Conservation (phyloP, 2,888 invertebrate species). For the Melanargia galathea region DNA sequence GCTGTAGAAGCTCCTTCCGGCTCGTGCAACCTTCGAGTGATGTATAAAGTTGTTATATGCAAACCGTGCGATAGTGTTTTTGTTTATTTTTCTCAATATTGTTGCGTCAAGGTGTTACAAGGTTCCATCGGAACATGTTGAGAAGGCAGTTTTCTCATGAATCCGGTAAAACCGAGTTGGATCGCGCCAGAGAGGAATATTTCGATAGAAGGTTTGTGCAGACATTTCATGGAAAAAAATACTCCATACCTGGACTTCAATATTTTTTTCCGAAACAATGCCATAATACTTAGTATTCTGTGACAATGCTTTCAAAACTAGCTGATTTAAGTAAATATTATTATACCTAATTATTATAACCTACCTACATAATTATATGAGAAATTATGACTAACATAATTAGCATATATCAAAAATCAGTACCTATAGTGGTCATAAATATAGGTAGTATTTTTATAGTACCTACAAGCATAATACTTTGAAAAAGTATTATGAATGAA, state of each 20-base stretch:
- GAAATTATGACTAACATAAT: too few relatives aligned
- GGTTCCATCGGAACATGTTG: conserved; percentile 50
- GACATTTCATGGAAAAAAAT: not conserved
- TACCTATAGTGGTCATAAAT: too few relatives aligned
- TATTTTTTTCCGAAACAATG: too few relatives aligned
- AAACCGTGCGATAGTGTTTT: conserved; percentile 21
- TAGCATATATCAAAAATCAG: too few relatives aligned
- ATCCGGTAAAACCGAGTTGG: conserved; percentile 69
- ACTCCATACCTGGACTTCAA: not conserved
- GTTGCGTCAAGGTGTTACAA: conserved; percentile 12
- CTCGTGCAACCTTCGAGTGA: conserved; percentile 38
- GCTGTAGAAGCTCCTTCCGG: conserved; percentile 39
- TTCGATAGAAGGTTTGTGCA: conserved; percentile 65
- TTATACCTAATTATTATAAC: too few relatives aligned
- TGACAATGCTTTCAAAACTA: too few relatives aligned
- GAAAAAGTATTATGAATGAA: too few relatives aligned
- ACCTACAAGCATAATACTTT: too few relatives aligned
- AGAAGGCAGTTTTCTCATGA: conserved; percentile 75
- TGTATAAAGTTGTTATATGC: conserved; percentile 22
- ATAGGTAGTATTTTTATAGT: too few relatives aligned
- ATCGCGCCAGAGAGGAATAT: conserved; percentile 67
- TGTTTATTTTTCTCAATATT: conserved; percentile 22
- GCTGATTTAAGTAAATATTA: too few relatives aligned
- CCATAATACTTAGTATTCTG: too few relatives aligned
- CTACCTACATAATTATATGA: too few relatives aligned